Conservation (phyloP, 1,140 invertebrate species). For the Nilaparvata lugens region DNA sequence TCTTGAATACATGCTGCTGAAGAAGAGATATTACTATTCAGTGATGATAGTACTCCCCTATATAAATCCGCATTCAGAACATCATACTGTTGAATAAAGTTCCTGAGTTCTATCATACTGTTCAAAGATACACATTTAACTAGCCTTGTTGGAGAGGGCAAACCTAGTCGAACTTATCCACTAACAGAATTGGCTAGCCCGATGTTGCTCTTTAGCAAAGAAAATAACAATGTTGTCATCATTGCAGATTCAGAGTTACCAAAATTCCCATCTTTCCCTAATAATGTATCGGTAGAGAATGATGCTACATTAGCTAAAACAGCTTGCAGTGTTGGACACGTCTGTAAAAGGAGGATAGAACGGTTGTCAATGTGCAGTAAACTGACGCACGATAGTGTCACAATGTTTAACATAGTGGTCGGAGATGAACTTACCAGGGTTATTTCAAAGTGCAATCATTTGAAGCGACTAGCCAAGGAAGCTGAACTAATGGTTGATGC, state of each 20-base stretch:
- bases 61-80: no score
- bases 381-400: slow-evolving; percentile 54
- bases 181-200: slow-evolving; percentile 58
- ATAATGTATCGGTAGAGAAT: slow-evolving; percentile 72
- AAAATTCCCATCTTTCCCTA: slow-evolving; percentile 76
- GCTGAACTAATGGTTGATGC: slow-evolving; percentile 37
- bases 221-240: slow-evolving; percentile 70
- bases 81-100: no score
- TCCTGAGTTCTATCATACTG: no score
- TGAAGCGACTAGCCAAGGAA: slow-evolving; percentile 39
- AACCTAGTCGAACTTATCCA: slow-evolving; percentile 62
- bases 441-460: slow-evolving; percentile 39
- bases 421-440: slow-evolving; percentile 43
- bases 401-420: slow-evolving; percentile 50
- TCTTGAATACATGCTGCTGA: no score
- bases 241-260: slow-evolving; percentile 54
- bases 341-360: slow-evolving; percentile 70
- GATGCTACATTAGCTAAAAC: slow-evolving; percentile 82
- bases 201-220: slow-evolving; percentile 72
- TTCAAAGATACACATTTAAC: slow-evolving; percentile 52
- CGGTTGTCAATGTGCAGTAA: slow-evolving; percentile 50
- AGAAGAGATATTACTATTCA: no score
- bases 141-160: slow-evolving; percentile 50
- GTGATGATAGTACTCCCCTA: no score
- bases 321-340: slow-evolving; percentile 80